A percentile compares a stretch with the other conserved stretches of the same genome.
Evolutionary conservation across 2,888 invertebrate genomes (phyloP).

Genomic region (Gryllus longicercus): DNA sequence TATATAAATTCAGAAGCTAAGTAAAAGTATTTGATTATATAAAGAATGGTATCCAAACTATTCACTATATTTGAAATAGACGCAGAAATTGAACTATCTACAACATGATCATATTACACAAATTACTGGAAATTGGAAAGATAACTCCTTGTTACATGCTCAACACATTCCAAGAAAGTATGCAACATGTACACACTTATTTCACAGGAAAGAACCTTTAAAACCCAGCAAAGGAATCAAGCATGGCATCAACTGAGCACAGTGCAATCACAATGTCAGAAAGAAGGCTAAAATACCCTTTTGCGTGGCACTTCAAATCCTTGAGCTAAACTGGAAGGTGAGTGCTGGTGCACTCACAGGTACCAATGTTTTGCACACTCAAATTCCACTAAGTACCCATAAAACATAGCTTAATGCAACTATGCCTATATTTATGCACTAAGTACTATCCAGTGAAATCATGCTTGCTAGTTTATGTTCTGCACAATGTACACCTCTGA

Average conservation of each 20-base stretch:
- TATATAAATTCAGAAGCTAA: neutral
- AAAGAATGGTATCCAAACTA: neutral
- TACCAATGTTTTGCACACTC: neutral
- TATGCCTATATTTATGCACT: neutral
- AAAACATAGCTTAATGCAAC: neutral
- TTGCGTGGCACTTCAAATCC: slow-evolving; percentile 5
- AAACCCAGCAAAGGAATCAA: neutral
- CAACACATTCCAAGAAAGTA: neutral
- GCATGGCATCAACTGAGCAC: neutral
- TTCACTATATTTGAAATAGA: neutral
- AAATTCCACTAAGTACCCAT: slow-evolving; percentile 11
- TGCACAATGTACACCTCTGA: too few species aligned
- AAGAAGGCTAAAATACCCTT: neutral
- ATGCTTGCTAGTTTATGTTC: neutral
- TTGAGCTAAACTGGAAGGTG: neutral
- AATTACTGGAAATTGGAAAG: neutral
- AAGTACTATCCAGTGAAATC: slow-evolving; percentile 3
- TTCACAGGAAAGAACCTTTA: neutral
- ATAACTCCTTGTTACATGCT: neutral
- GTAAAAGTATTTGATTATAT: neutral
- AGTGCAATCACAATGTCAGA: neutral
- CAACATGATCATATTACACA: too few species aligned
- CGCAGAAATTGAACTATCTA: too few species aligned
- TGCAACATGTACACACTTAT: too few species aligned
- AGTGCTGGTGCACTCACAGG: neutral